Evolutionary conservation across 2,797 vertebrate genomes (phyloP).

Genomic region (Tragopan temminckii): DNA sequence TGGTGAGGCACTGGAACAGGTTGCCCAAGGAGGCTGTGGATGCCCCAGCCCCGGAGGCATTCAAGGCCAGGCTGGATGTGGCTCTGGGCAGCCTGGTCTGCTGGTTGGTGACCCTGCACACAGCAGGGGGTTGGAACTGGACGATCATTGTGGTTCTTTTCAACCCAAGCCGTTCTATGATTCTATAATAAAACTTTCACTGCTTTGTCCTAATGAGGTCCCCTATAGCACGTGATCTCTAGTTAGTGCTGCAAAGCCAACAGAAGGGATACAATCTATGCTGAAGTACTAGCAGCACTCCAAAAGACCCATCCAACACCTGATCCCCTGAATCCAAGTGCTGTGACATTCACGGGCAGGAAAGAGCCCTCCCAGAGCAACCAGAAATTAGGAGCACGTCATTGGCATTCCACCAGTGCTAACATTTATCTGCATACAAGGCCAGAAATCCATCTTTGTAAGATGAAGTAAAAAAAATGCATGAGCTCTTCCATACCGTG

Average conservation of each 20-base stretch:
- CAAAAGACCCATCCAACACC: accelerated
- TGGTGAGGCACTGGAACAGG: too few species aligned
- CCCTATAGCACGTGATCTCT: neutral
- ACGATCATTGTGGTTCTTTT: too few species aligned
- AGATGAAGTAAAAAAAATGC: neutral
- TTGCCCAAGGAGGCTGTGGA: too few species aligned
- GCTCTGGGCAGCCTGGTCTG: too few species aligned
- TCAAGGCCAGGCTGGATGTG: too few species aligned
- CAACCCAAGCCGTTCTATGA: too few species aligned
- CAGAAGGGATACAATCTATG: neutral
- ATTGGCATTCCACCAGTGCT: neutral
- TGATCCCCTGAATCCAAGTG: neutral
- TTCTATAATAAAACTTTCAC: too few species aligned
- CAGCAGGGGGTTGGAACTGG: too few species aligned
- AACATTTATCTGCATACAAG: neutral
- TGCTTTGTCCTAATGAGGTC: neutral
- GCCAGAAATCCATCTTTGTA: neutral
- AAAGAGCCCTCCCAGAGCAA: neutral
- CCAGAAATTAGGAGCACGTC: neutral
- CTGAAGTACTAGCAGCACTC: too few species aligned
- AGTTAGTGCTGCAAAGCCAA: neutral
- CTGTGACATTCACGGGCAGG: neutral
- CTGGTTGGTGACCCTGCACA: too few species aligned
- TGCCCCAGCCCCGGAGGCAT: too few species aligned
- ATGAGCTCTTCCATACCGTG: neutral